phyloP scores from a whole-genome alignment of 2,113 vertebrate genomes.

The Nyctibius bracteatus region DNA sequence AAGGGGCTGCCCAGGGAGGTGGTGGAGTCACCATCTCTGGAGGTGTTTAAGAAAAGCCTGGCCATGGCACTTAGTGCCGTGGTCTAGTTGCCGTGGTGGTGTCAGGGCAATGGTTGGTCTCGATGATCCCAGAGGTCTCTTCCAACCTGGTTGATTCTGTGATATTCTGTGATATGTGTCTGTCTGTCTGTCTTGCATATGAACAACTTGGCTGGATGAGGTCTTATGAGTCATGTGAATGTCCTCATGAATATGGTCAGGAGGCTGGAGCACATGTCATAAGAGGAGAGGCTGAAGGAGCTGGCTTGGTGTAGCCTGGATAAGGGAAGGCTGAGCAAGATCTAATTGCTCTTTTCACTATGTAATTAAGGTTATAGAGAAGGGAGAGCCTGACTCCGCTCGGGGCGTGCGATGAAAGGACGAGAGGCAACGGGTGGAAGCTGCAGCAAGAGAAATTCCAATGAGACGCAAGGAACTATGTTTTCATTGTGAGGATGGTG shows the following conservation, averaged over 20 bases:
- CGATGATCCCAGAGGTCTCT: no score
- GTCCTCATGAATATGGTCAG: neutral
- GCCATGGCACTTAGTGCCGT: no score
- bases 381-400: neutral
- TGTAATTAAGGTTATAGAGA: fast-evolving
- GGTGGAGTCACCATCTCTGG: no score
- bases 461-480: neutral
- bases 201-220: neutral
- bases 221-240: neutral
- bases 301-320: neutral
- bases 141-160: no score
- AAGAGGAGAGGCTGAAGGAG: neutral
- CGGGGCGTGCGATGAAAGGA: neutral
- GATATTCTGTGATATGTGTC: no score
- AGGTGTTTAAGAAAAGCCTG: no score
- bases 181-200: neutral
- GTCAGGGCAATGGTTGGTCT: no score
- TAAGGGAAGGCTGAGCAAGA: neutral
- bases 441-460: neutral
- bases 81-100: no score
- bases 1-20: no score
- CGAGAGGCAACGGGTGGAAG: neutral
- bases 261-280: neutral
- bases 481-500: neutral
- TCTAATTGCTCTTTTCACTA: neutral